Evolutionary conservation across 2,113 vertebrate genomes (phyloP), one percentile per base, ranked within the genome.

Genomic region (Mesitornis unicolor): DNA sequence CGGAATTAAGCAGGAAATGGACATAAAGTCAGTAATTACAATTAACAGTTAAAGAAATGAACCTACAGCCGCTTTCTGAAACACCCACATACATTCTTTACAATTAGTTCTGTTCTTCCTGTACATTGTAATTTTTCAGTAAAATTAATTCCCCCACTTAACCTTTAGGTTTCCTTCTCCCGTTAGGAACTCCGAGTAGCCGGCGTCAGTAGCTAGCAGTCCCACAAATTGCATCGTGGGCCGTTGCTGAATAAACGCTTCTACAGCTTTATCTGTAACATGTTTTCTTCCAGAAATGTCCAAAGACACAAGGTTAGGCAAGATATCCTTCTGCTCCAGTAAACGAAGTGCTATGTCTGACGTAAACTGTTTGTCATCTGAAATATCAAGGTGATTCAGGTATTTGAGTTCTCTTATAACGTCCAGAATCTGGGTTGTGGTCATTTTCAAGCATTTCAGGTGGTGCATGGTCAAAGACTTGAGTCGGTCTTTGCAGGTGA

Each of bases 371-470:
- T 99, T 99, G 95, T 99, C 99, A 87, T 99, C 99, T 1, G 99
- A 99, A 97, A 99, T 99, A 97, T 99, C 99, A 90, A 99, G 98
- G 87, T 99, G 99, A 97, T 99, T 98, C 95, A 99, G 97, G 45
- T 98, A 98, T 71, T 98, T 98, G 36, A 99, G 93, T 97, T 99
- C 99, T 77, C 98, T 98, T 51, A 99, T 98, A 84, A 99, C 99
- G 63, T 98, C 99, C 89, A 99, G 95, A 88, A 99, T 98, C 96
- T 99, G 99, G 28, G 98, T 98, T 4, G 99, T 99, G 82, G 98
- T 99, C 99, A 99, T 99, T 98, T 99, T 99, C 97, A 99, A 98
- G 97, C 99, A 99, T 98, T 99, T 99, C 94, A 99, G 98, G 97
- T 99, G 99, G 96, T 99, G 99, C 97, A 99, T 98, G 56, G 99